Evolutionary conservation across 2,888 invertebrate species (phyloP).

Genomic region (Lamellibrachia columna): DNA sequence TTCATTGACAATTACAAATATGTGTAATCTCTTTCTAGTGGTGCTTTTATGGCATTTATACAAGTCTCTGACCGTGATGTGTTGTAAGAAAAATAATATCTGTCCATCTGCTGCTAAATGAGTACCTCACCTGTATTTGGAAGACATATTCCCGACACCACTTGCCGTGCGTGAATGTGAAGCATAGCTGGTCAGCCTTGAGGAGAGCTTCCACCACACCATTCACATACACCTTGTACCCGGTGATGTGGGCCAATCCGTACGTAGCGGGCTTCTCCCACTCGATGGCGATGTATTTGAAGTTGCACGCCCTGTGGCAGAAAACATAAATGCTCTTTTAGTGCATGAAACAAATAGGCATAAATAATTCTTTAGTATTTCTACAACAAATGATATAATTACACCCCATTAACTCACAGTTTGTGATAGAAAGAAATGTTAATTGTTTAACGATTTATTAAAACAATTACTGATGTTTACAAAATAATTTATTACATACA

Average conservation of each 20-base stretch:
- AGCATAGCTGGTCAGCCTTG: constrained; percentile 60
- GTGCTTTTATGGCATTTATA: no score
- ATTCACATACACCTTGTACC: constrained; percentile 65
- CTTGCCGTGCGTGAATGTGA: constrained; percentile 61
- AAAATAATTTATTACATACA: not conserved
- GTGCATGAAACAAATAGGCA: not conserved
- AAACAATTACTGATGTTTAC: not conserved
- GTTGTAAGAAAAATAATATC: no score
- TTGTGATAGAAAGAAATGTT: no score
- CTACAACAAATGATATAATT: no score
- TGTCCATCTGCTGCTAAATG: no score
- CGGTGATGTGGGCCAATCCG: constrained; percentile 62
- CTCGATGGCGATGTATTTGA: constrained; percentile 65
- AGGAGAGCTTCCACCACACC: constrained; percentile 63
- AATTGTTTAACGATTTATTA: not conserved
- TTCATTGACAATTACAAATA: no score
- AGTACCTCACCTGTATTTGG: constrained; percentile 60
- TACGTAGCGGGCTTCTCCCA: constrained; percentile 64
- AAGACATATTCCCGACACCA: constrained; percentile 65
- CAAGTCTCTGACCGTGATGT: no score
- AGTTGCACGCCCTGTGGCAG: constrained; percentile 59
- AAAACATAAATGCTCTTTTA: not conserved
- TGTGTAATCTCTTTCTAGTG: no score
- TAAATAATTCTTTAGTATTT: no score
- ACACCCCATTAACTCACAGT: no score